phyloP scores from a whole-genome alignment of 2,888 invertebrate genomes.

The Mesorhabditis sp. region DNA sequence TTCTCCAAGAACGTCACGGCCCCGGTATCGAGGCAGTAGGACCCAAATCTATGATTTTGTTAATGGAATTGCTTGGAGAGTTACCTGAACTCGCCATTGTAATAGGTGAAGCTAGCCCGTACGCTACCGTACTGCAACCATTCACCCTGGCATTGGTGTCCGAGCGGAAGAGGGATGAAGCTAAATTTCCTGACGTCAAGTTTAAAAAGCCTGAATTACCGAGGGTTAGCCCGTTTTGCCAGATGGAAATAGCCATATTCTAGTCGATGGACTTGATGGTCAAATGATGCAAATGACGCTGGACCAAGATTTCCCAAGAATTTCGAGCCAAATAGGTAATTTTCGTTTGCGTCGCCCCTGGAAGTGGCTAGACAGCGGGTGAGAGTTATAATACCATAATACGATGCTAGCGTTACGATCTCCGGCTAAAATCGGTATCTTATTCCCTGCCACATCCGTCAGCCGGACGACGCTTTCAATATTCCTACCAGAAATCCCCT shows the following conservation, averaged over 20 bases:
- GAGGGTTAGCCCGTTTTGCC: background rate
- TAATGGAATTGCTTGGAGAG: background rate
- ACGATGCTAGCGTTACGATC: no score
- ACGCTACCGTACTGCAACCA: background rate
- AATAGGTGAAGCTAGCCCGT: background rate
- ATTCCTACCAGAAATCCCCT: no score
- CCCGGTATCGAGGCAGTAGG: background rate
- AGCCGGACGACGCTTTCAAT: no score
- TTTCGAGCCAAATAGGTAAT: background rate
- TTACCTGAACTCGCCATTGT: background rate
- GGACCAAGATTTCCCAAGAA: background rate
- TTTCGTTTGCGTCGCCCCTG: background rate
- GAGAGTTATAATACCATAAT: no score
- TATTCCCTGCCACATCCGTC: no score
- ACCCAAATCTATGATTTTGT: background rate
- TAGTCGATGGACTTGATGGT: background rate
- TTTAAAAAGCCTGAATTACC: background rate
- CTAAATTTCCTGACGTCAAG: background rate
- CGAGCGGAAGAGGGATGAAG: background rate
- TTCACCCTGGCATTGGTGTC: background rate
- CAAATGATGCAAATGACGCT: background rate
- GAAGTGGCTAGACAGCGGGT: background rate
- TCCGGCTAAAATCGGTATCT: no score
- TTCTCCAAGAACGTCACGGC: constrained; percentile 1
- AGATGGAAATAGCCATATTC: background rate